Percentiles rank a stretch among this genome's conserved stretches.
These are phyloP conservation scores for Heliopora coerulea DNA, from an alignment of 92 coral and sea anemone genomes.

Conservation along the genomic window DNA sequence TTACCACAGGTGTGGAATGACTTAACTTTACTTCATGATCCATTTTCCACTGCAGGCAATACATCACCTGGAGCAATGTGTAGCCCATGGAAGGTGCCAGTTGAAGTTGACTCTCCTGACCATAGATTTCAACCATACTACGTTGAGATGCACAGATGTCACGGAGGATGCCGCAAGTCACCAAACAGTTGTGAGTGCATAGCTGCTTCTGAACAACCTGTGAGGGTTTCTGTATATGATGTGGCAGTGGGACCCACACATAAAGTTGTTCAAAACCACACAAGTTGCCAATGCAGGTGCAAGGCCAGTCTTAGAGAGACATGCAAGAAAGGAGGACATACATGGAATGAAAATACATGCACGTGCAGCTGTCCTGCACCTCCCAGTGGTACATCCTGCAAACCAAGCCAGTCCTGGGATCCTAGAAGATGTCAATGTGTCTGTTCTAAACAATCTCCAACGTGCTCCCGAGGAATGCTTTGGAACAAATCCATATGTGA, in stretches of 20 bases:
- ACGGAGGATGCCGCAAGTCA: constrained; percentile 40
- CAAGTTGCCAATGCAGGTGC: constrained; percentile 48
- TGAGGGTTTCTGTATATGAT: constrained; percentile 18
- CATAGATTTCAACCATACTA: constrained; percentile 41
- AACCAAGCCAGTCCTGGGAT: constrained; percentile 33
- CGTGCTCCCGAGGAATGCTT: constrained; percentile 30
- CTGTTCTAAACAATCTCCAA: constrained; percentile 17
- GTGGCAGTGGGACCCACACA: background rate
- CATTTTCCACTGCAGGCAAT: no score
- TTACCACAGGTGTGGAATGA: background rate
- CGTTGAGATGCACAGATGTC: constrained; percentile 46
- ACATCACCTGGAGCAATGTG: no score
- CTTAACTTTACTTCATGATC: background rate
- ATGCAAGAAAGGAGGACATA: constrained; percentile 31
- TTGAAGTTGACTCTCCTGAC: constrained; percentile 33
- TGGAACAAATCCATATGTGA: constrained; percentile 54
- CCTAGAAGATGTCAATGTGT: constrained; percentile 41
- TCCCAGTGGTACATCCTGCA: constrained; percentile 4
- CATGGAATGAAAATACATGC: constrained; percentile 20
- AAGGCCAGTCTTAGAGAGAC: constrained; percentile 5
- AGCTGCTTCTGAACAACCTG: constrained; percentile 12
- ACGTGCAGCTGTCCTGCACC: constrained; percentile 36
- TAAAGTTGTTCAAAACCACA: constrained; percentile 39
- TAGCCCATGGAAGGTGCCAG: constrained; percentile 32
- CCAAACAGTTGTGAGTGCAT: constrained; percentile 42